Base-by-base conservation (phyloP, 1,140 invertebrate genomes). In the Palaemon carinicauda region DNA sequence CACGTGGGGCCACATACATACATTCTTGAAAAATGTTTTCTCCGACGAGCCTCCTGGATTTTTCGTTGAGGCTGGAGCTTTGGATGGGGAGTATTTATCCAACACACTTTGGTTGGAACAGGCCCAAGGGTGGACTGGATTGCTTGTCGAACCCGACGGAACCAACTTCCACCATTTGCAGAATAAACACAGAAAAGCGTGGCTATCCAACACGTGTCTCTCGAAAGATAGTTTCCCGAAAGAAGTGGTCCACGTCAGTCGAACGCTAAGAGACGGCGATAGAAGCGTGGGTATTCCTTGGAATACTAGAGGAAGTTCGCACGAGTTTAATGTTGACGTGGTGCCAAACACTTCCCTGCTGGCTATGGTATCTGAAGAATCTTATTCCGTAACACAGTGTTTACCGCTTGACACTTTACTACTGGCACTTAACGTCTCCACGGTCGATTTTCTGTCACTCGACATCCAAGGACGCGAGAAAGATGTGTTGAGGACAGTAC, bases 61-160 rank as follows among this genome's bases (percentile, higher is more conserved):
- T 51, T 94, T 94, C 89, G 91, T 95, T 15, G 94, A 95, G 91
- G 92, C 93, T 65, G 92, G 94, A 0, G 93, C 94, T 0, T 92
- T 92, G 19, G 92, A 94, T 88, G 93, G 93, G 0, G 92, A 93
- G 92, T 79, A 91, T 91, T 91, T 93, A 15, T 94, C 94, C 4
- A 94, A 94, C 75, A 94, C 94, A 0, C 91, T 93, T 79, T 96
- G 93, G 93, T 90, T 94, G 33, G 95, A 96, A 89, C 92, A 92
- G 12, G 92, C 93, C 21, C 92, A 95, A 12, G 92, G 92, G 74
- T 97, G 96, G 96, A 92, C 92, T 82, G 96, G 96, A 3, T 91
- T 96, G 4, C 92, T 96, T 51, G 92, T 94, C n/a, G 93, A 94
- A 87, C 81, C 95, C 0, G 95, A 96, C 90, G 94, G 95, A 0